A percentile compares a stretch with the other conserved stretches of the same genome.
phyloP scores from a whole-genome alignment of 2,113 vertebrate species.

The Pygoscelis antarcticus region DNA sequence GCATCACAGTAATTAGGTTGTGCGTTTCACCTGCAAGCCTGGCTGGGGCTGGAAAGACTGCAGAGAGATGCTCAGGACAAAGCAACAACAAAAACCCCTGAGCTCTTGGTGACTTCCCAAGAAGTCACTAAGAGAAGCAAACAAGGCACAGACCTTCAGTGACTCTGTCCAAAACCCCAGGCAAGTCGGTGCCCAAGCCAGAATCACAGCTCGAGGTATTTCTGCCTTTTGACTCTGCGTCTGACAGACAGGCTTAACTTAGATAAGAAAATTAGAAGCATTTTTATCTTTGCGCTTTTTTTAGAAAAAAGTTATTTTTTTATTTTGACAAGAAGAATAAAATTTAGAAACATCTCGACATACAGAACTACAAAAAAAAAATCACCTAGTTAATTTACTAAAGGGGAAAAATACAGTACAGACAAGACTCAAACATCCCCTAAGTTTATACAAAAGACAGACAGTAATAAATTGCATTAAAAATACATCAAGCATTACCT shows the following conservation, averaged over 20 bases:
- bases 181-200: not conserved
- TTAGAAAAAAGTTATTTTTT: not conserved
- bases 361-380: not conserved
- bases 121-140: not conserved
- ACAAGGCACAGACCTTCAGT: not conserved
- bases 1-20: not conserved
- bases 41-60: not conserved
- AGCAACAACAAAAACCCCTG: not conserved
- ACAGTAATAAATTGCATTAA: slow-evolving; percentile 2
- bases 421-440: not conserved
- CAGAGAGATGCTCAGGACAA: not conserved
- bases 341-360: slow-evolving; percentile 2
- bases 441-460: slow-evolving; percentile 28
- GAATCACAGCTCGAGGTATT: not conserved
- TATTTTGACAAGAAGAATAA: not conserved
- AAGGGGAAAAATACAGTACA: slow-evolving; percentile 9
- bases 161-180: not conserved
- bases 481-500: slow-evolving; percentile 15
- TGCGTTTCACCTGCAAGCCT: not conserved
- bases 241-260: not conserved
- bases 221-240: not conserved
- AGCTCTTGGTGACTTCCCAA: not conserved
- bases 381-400: slow-evolving; percentile 39
- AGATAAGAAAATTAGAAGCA: not conserved
- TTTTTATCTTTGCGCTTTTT: not conserved